Evolutionary conservation across 1,140 invertebrate genomes (phyloP).

Genomic region (Harpegnathos saltator): DNA sequence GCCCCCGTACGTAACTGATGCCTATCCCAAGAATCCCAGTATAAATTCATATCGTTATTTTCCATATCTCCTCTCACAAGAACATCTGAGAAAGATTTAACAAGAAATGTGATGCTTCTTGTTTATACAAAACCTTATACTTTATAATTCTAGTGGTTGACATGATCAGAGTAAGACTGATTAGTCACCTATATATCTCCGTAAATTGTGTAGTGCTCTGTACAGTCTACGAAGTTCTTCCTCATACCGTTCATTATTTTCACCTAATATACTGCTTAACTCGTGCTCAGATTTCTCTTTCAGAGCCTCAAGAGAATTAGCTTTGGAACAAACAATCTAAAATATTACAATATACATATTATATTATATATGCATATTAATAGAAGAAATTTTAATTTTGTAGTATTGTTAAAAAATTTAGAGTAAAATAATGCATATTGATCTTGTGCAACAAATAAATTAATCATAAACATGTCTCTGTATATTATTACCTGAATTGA

Average conservation of each 20-base stretch:
- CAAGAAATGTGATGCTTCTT: conserved; percentile 38
- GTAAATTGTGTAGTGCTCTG: conserved; percentile 93
- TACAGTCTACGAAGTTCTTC: conserved; percentile 93
- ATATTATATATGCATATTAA: too few species aligned
- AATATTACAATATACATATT: conserved; percentile 66
- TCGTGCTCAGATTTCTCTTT: conserved; percentile 94
- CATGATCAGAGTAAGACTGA: conserved; percentile 34
- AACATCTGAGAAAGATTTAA: conserved; percentile 86
- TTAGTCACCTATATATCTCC: conserved; percentile 91
- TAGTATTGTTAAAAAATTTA: background rate
- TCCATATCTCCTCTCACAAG: conserved; percentile 88
- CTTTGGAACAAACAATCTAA: conserved; percentile 86
- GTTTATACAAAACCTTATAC: conserved; percentile 7
- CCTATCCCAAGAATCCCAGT: conserved; percentile 97
- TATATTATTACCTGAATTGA: conserved; percentile 88
- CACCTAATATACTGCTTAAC: conserved; percentile 90
- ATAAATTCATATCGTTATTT: conserved; percentile 89
- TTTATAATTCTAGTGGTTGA: conserved; percentile 19
- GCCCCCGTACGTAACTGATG: conserved; percentile 86
- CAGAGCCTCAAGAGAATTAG: conserved; percentile 91
- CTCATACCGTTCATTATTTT: conserved; percentile 88
- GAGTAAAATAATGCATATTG: background rate
- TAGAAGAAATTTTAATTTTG: background rate
- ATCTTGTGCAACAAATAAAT: conserved; percentile 16
- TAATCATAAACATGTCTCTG: background rate